Base-by-base conservation (phyloP, 2,113 vertebrate genomes). In the Tringa solitaria region DNA sequence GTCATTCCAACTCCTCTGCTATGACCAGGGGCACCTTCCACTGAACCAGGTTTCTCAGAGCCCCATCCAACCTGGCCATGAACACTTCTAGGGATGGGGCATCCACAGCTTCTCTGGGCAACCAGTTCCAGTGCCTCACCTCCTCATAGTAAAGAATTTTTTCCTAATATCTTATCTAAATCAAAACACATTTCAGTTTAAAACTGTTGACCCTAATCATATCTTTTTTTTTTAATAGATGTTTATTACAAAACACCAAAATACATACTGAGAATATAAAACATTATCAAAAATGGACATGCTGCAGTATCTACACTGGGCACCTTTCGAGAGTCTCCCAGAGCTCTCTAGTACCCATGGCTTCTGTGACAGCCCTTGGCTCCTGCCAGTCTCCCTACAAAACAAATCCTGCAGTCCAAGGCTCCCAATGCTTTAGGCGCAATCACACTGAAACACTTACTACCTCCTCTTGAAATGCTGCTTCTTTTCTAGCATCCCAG, bases 401-500 rank as follows among this genome's bases (percentile, higher is more conserved):
- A 61, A 37, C 23, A 60, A 26, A 60, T 24, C 23, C 15, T 16
- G 10, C n/a, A 8, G 59, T 37, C 15, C 13, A 3, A n/a, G 27
- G 56, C 68, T 6, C 20, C 64, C 4, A 2, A 54, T 45, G n/a
- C 16, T 93, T 91, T 22, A 95, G 24, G 68, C 4, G 2, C 18
- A 28, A 39, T 28, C 26, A 20, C 26, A 63, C 26, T 19, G 8
- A 3, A 60, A 91, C 0, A 14, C 7, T 1, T 93, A 82, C 21
- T 35, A 56, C 26, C 64, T 68, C 91, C 97, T 98, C 78, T 54
- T 91, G 59, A 98, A 83, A 59, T 94, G 95, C 83, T 61, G 16
- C 10, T 98, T 98, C 92, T 97, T 98, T 64, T 98, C 98, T 59
- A 99, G 91, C 84, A 98, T 99, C 72, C 98, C 99, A 22, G 99